Evolutionary conservation across 2,113 vertebrate species (phyloP).

Genomic region (Urocynchramus pylzowi): DNA sequence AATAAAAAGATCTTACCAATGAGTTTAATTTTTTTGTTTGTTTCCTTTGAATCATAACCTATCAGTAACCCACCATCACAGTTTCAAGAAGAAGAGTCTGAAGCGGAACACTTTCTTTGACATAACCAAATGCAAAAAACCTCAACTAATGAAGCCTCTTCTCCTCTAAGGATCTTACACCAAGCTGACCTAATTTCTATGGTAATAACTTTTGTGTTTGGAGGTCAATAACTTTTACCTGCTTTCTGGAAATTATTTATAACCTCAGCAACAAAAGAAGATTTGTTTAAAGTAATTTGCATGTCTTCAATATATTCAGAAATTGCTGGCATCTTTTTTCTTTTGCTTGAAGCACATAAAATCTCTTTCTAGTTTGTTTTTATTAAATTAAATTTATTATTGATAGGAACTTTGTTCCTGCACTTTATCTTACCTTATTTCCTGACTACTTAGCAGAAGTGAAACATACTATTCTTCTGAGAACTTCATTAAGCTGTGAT

Average conservation of each 20-base stretch:
- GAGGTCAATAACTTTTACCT: conserved; percentile 48
- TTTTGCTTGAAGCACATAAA: background rate
- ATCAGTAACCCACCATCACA: background rate
- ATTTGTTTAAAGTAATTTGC: background rate
- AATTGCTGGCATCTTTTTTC: background rate
- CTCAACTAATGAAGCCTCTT: background rate
- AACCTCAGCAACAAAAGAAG: conserved; percentile 14
- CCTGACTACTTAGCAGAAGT: background rate
- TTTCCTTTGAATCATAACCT: background rate
- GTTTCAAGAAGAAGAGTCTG: background rate
- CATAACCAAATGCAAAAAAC: background rate
- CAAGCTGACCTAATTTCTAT: background rate
- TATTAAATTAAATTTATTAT: conserved; percentile 32
- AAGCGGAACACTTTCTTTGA: conserved; percentile 57
- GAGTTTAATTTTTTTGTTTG: background rate
- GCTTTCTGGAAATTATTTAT: conserved; percentile 29
- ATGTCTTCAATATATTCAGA: conserved; percentile 10
- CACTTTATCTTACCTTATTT: background rate
- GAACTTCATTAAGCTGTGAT: background rate
- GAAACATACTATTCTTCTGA: background rate
- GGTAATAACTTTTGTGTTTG: conserved; percentile 10
- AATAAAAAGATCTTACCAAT: background rate
- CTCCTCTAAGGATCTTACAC: background rate
- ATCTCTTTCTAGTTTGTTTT: background rate
- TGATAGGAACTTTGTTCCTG: background rate